Conservation (phyloP, 1,140 invertebrate genomes). For the Sweltsa coloradensis region DNA sequence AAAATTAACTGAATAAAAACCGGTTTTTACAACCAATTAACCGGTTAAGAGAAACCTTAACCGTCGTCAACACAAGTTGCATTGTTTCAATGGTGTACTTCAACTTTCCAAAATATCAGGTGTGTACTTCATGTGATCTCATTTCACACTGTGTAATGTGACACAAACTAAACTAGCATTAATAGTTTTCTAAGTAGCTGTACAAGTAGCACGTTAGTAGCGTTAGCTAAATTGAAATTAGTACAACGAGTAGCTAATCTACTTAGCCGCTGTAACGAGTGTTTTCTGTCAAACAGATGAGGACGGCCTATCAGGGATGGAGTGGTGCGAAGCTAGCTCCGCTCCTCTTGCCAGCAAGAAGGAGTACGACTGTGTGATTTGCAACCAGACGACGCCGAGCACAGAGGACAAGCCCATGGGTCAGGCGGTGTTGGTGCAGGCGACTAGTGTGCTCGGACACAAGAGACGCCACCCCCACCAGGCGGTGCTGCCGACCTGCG, state of each 20-base stretch:
- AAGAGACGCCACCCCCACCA: conserved; percentile 43
- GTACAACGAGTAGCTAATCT: neutral
- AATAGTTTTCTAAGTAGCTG: too few species aligned
- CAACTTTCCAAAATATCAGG: too few species aligned
- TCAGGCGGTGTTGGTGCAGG: conserved; percentile 74
- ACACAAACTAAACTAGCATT: too few species aligned
- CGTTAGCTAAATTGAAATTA: neutral
- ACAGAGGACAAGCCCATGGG: conserved; percentile 80
- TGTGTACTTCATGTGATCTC: too few species aligned
- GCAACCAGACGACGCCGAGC: conserved; percentile 77
- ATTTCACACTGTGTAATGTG: too few species aligned
- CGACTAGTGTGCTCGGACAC: conserved; percentile 71
- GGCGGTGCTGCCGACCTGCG: conserved; percentile 47
- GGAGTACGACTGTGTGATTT: conserved; percentile 93
- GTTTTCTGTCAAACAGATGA: conserved; percentile 29
- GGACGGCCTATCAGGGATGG: conserved; percentile 40
- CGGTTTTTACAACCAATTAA: too few species aligned
- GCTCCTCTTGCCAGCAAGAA: conserved; percentile 40
- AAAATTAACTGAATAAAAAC: too few species aligned
- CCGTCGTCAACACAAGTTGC: too few species aligned
- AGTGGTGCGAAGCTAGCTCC: conserved; percentile 45
- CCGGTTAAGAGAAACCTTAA: too few species aligned
- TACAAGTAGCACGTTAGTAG: too few species aligned
- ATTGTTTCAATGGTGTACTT: too few species aligned
- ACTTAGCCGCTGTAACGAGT: too few species aligned